phyloP scores from a whole-genome alignment of 2,888 invertebrate genomes.

The Ceramica pisi region DNA sequence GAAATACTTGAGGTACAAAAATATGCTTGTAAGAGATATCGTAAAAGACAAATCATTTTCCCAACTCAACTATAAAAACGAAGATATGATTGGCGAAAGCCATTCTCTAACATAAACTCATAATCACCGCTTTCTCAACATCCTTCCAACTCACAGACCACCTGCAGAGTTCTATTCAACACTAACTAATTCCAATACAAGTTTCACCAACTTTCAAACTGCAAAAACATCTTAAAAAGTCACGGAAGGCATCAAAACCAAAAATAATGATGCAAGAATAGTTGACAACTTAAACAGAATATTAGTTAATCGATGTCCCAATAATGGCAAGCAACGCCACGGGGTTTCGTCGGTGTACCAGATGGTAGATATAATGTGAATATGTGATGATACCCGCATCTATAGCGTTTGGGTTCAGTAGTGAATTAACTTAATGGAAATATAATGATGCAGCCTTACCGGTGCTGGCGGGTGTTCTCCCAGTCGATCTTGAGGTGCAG shows the following conservation, averaged over 20 bases:
- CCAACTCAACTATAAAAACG: neutral
- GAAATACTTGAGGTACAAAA: neutral
- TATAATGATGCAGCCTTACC: too few relatives aligned
- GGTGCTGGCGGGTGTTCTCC: too few relatives aligned
- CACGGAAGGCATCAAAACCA: slow-evolving; percentile 16
- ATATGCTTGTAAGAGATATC: too few relatives aligned
- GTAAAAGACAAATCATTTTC: neutral
- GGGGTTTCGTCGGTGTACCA: slow-evolving; percentile 36
- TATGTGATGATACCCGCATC: neutral
- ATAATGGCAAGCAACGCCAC: slow-evolving; percentile 34
- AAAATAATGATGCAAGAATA: slow-evolving; percentile 25
- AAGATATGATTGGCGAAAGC: neutral
- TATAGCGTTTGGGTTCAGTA: slow-evolving; percentile 36
- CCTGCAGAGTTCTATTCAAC: slow-evolving; percentile 5
- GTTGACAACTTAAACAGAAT: slow-evolving; percentile 26
- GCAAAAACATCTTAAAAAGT: slow-evolving; percentile 12
- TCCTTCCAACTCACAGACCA: neutral
- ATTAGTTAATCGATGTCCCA: slow-evolving; percentile 39
- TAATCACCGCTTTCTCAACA: slow-evolving; percentile 2
- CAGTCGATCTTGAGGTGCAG: too few relatives aligned
- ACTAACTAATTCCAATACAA: neutral
- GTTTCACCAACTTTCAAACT: slow-evolving; percentile 8
- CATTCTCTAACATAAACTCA: neutral
- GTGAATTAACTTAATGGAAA: neutral
- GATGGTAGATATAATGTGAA: slow-evolving; percentile 27